Base-by-base conservation (phyloP, 2,888 invertebrate genomes). In the Didymodactylos carnosus region DNA sequence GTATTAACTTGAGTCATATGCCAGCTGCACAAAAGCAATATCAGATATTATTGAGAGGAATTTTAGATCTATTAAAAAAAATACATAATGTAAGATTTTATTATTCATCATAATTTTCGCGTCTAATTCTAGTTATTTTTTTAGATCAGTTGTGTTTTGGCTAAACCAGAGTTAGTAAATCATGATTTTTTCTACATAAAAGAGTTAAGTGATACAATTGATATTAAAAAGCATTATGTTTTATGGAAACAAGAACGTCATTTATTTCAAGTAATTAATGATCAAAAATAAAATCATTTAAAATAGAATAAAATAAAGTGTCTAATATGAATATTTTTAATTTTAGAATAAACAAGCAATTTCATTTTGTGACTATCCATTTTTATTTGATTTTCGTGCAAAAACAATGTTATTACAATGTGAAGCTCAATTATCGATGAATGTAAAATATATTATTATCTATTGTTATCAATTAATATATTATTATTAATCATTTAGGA, bases 351-450 rank as follows among this genome's bases (percentile, higher is more conserved):
- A 46, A 39, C 62, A 72, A 51, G 73, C 74, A 13, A 71, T 80
- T 62, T 78, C 80, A 81, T 89, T 94, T 84, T 94, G 94, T 84
- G 89, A 91, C 84, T 97, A 91, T 85, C 91, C 95, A 70, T 97
- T 97, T 83, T 86, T 95, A 69, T 94, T 95, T 85, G 92, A 97
- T 86, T 92, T 91, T 13, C 87, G 89, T 80, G 92, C 92, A 41
- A 97, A 97, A 84, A 90, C 43, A 25, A 39, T 80, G 49, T 76
- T 83, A n/a, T 77, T 83, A n/a, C 81, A 91, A 84, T 90, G 91
- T 19, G 94, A 95, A 84, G 88, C 90, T 6, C 77, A 79, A 11
- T 76, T 84, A 72, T 83, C 83, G 76, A 86, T 92, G 77, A 92
- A 93, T 39, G 49, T 16, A 75, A 29, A 73, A 73, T 14, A 25